These are phyloP conservation scores for Aphidius gifuensis DNA, from an alignment of 1,140 invertebrate species.

Conservation along the genomic window DNA sequence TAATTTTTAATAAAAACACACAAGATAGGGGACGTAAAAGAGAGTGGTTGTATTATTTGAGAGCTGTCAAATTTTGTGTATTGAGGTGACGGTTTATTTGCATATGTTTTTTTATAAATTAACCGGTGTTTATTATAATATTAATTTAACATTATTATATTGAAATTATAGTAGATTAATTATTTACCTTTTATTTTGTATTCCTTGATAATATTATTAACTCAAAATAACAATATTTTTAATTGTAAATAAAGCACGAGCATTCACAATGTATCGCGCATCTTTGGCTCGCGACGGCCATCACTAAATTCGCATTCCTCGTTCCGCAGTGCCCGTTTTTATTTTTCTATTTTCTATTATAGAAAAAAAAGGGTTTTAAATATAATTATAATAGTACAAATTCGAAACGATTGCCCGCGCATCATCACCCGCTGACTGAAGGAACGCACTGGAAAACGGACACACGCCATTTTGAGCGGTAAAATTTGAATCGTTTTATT, in stretches of 20 bases:
- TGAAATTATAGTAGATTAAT: neutral
- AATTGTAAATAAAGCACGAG: constrained; percentile 29
- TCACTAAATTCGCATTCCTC: constrained; percentile 31
- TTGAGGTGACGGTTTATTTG: too few species aligned
- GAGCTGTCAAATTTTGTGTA: too few species aligned
- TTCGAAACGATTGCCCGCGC: too few species aligned
- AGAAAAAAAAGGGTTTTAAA: neutral
- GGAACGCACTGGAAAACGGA: too few species aligned
- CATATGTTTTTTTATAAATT: too few species aligned
- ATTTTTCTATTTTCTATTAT: constrained; percentile 15
- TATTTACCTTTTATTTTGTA: constrained; percentile 13
- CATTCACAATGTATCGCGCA: constrained; percentile 29
- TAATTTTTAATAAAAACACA: too few species aligned
- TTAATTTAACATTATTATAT: neutral
- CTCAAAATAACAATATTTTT: neutral
- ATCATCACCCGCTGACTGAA: too few species aligned
- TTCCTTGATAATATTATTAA: neutral
- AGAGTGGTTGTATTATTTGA: too few species aligned
- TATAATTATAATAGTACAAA: too few species aligned
- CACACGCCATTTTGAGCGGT: too few species aligned
- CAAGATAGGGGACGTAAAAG: too few species aligned
- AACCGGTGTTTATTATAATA: neutral
- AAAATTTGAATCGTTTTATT: too few species aligned
- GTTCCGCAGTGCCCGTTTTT: constrained; percentile 24
- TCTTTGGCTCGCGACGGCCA: constrained; percentile 37